Evolutionary conservation across 1,140 invertebrate species (phyloP).

Genomic region (Drosophila nasuta): DNA sequence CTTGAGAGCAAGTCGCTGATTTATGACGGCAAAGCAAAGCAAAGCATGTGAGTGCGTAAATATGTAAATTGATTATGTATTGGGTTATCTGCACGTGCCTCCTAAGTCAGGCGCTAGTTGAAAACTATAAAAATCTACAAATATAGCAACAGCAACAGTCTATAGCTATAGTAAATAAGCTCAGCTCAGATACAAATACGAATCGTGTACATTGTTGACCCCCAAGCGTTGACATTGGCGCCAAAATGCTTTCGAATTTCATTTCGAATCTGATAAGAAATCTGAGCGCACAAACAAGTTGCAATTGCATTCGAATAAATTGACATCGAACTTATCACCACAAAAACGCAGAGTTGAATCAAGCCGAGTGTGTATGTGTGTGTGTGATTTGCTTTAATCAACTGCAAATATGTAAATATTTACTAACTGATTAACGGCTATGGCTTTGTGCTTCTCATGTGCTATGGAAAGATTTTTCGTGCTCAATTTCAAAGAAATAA

Average conservation of each 20-base stretch:
- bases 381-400: conserved; percentile 58
- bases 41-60: conserved; percentile 14
- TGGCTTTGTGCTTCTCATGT: conserved; percentile 4
- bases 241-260: conserved; percentile 57
- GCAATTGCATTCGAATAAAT: conserved; percentile 39
- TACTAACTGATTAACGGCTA: conserved; percentile 63
- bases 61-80: conserved; percentile 46
- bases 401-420: conserved; percentile 68
- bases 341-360: conserved; percentile 8
- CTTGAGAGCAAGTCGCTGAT: conserved; percentile 9
- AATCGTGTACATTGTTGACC: conserved; percentile 17
- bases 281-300: conserved; percentile 20
- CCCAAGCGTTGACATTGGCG: conserved; percentile 67
- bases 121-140: conserved; percentile 15
- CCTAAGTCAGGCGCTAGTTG: conserved; percentile 32
- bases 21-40: conserved; percentile 33
- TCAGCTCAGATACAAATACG: conserved; percentile 7
- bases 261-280: conserved; percentile 37
- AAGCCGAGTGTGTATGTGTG: not conserved
- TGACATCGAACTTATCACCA: conserved; percentile 52
- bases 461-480: conserved; percentile 59
- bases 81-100: conserved; percentile 73
- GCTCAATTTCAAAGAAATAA: conserved; percentile 27
- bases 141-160: conserved; percentile 7
- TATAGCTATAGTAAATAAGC: not conserved